phyloP scores from a whole-genome alignment of 2,888 invertebrate species.

The Abrostola tripartita region DNA sequence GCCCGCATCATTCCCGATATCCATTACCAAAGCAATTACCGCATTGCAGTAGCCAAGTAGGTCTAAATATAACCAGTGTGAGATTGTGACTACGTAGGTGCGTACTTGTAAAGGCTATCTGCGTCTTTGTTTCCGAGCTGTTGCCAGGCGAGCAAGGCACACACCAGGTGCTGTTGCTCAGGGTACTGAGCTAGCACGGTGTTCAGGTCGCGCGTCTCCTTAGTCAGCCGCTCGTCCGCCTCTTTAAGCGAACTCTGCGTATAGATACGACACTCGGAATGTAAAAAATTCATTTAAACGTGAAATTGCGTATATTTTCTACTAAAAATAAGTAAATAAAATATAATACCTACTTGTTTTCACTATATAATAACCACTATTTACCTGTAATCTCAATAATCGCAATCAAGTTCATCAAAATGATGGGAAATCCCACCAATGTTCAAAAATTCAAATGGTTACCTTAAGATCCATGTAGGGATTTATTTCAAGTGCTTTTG shows the following conservation, averaged over 20 bases:
- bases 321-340: too few species aligned
- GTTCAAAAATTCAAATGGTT: conserved; percentile 10
- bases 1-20: conserved; percentile 58
- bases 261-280: background rate
- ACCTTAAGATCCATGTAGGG: conserved; percentile 76
- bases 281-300: background rate
- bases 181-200: conserved; percentile 57
- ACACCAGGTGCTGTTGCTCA: conserved; percentile 73
- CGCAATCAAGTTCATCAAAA: background rate
- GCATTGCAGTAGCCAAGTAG: conserved; percentile 4
- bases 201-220: conserved; percentile 54
- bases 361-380: too few species aligned
- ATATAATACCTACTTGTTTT: too few species aligned
- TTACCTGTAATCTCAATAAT: background rate
- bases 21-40: conserved; percentile 11
- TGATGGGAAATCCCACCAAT: too few species aligned
- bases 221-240: conserved; percentile 64
- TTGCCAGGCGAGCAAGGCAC: conserved; percentile 83
- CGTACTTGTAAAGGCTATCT: conserved; percentile 75
- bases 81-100: conserved; percentile 2
- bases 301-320: background rate
- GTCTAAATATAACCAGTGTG: conserved; percentile 5
- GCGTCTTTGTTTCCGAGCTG: conserved; percentile 73
- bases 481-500: conserved; percentile 75
- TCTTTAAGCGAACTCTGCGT: conserved; percentile 63